Base-by-base conservation (phyloP, 35 echinoderm and acorn worm species). In the Apostichopus parvimensis region DNA sequence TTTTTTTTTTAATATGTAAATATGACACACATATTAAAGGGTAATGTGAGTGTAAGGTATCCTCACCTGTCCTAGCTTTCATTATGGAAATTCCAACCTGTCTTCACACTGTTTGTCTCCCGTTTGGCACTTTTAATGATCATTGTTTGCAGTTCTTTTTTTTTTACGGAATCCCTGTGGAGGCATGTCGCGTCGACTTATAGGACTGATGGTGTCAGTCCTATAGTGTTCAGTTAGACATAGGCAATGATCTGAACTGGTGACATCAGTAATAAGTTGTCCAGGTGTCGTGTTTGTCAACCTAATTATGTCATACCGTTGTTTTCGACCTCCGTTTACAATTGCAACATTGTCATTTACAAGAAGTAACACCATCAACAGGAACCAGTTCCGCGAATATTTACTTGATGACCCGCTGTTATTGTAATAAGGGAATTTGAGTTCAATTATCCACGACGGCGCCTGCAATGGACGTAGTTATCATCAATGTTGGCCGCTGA, bases 271-370 rank as follows among this genome's bases (percentile, higher is more conserved):
- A 7, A 75, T n/a, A 75, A 20, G 71, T 75, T 22, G 71, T 22
- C 71, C 71, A 75, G 11, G 71, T 75, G 71, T 75, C 20, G 17
- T 75, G 21, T 75, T 20, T 75, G n/a, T 75, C 71, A 75, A 75
- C 71, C 71, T 75, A 75, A 75, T 75, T 75, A 75, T 22, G 71
- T 75, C 71, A 75, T 75, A 22, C 11, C 64, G 64, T 68, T 68
- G 64, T 68, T 14, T 68, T 9, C 11, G 64, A 75, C 6, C 15
- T 14, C 15, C 17, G 71, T 18, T 75, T 75, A 20, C 71, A 75
- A 18, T 20, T 75, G 11, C 14, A 75, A n/a, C 71, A 75, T 75
- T 22, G 21, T n/a, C 71, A 75, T 61, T 61, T 12, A 61, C n/a
- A 75, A 7, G 2, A 75, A 18, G 6, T 18, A 18, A 4, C 20